These are phyloP conservation scores for Lepus timidus DNA, from an alignment of 2,113 vertebrate species.

Conservation along the genomic window DNA sequence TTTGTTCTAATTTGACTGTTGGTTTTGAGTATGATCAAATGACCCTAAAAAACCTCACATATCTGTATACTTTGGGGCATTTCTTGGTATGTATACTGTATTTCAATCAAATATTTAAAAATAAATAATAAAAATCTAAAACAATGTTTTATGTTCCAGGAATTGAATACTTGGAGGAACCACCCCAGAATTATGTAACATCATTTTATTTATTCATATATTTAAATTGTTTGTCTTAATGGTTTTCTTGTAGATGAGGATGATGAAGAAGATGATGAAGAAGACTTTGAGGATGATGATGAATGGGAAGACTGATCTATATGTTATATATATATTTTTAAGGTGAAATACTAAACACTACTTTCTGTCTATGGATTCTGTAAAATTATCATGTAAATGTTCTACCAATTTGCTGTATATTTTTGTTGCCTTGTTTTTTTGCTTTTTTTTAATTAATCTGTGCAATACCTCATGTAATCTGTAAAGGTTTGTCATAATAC, in stretches of 20 bases:
- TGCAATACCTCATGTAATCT: conserved; percentile 99
- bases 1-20: too few species aligned
- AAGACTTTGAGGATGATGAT: conserved; percentile 99
- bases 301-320: conserved; percentile 98
- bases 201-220: not conserved
- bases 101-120: too few species aligned
- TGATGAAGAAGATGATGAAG: conserved; percentile 98
- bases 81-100: too few species aligned
- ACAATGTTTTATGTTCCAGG: conserved; percentile 15
- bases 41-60: too few species aligned
- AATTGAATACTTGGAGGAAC: conserved; percentile 18
- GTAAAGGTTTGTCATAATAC: conserved; percentile 93
- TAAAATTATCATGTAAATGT: conserved; percentile 97
- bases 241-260: conserved; percentile 93
- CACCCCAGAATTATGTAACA: conserved; percentile 7
- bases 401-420: conserved; percentile 97
- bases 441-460: conserved; percentile 95
- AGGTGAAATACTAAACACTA: conserved; percentile 94
- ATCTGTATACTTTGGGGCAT: too few species aligned
- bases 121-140: too few species aligned
- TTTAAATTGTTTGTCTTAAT: conserved; percentile 38
- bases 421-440: conserved; percentile 95
- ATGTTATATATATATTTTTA: conserved; percentile 91
- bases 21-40: too few species aligned
- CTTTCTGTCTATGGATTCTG: conserved; percentile 95